Evolutionary conservation across 2,888 invertebrate species (phyloP), one percentile per base, ranked within the genome.

Genomic region (Notocelia uddmanniana): DNA sequence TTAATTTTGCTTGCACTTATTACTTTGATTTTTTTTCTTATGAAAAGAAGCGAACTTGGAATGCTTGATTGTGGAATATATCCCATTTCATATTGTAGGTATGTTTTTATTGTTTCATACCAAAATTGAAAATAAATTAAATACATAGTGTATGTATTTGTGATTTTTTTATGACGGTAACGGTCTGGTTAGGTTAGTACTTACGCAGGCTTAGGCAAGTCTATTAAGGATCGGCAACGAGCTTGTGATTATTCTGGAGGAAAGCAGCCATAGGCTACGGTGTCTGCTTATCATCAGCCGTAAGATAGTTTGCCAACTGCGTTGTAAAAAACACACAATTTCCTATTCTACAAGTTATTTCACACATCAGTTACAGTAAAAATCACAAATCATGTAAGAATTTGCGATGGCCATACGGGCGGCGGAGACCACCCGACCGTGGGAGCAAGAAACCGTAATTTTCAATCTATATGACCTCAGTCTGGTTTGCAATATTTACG

Each of bases 361-460:
- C 11, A 37, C 21, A n/a, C n/a, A n/a, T n/a, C n/a, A 37, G n/a
- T 48, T 69, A 57, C 26, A 18, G 34, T 37, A 54, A 67, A 54
- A 71, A 59, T 71, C 41, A n/a, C 37, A 59, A 66, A 71, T 60
- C 54, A 71, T 45, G 59, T 60, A 59, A 60, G 54, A 60, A 71
- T 67, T 60, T 45, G 67, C 71, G 54, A 34, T 19, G 21, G 26
- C 45, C 50, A 48, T 48, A 63, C 69, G 55, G 55, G 62, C 34
- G 52, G 26, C 19, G 50, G 59, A 67, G 71, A 71, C 71, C 71
- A 71, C 71, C 70, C 71, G 59, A 67, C 67, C 54, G 66, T 71
- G 71, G 67, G 71, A 71, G 66, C 71, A 59, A 66, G 60, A 63
- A 71, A 54, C 59, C 41, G 54, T 67, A 67, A 60, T 54, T 59